A percentile compares a stretch with the other conserved stretches of the same genome.
Conservation (phyloP, 2,113 vertebrate species). For the Poeciliopsis occidentalis region DNA sequence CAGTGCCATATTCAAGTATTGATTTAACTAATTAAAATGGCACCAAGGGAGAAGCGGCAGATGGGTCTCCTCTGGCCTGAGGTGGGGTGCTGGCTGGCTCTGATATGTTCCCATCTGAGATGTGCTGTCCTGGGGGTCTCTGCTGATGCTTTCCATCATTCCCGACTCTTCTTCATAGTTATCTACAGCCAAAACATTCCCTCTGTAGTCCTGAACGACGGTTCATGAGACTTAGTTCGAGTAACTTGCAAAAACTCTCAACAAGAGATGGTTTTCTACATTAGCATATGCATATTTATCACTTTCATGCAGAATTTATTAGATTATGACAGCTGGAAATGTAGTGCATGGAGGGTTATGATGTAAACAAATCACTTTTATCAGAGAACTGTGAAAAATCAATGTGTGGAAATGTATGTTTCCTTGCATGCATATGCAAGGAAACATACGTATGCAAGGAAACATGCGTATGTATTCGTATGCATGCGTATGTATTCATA, state of each 20-base stretch:
- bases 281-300: not conserved
- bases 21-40: slow-evolving; percentile 82
- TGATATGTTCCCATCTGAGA: slow-evolving; percentile 75
- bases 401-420: not conserved
- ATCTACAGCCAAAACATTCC: slow-evolving; percentile 58
- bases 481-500: no score
- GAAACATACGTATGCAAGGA: no score
- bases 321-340: not conserved
- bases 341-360: not conserved
- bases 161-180: slow-evolving; percentile 43
- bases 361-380: not conserved
- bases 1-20: slow-evolving; percentile 63
- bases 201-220: slow-evolving; percentile 36
- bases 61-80: slow-evolving; percentile 73
- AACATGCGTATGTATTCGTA: no score
- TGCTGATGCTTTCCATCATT: slow-evolving; percentile 52
- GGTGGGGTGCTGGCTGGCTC: slow-evolving; percentile 63
- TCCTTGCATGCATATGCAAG: not conserved
- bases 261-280: not conserved
- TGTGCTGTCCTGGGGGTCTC: slow-evolving; percentile 52
- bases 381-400: not conserved
- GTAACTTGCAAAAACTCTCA: slow-evolving; percentile 8
- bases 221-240: slow-evolving; percentile 32
- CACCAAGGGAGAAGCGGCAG: slow-evolving; percentile 72
- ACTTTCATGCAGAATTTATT: not conserved